Evolutionary conservation across 2,888 invertebrate species (phyloP).

Genomic region (Didymodactylos carnosus): DNA sequence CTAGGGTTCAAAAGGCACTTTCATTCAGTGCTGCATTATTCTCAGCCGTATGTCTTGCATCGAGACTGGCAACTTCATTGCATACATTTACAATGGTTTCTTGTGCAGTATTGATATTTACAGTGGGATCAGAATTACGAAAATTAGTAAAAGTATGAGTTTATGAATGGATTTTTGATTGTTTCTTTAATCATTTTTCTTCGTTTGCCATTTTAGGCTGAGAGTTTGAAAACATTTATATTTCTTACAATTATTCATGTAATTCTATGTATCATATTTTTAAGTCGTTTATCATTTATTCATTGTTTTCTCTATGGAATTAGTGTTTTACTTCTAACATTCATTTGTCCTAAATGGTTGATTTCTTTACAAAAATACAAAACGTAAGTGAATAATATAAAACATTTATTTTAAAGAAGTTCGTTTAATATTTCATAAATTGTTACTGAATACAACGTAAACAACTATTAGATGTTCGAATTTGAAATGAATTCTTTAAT

Average conservation of each 20-base stretch:
- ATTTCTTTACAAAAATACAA: not conserved
- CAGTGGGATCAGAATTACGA: constrained; percentile 61
- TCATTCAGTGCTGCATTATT: constrained; percentile 85
- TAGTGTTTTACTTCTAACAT: not conserved
- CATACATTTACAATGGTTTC: constrained; percentile 57
- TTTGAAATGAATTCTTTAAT: too few species aligned
- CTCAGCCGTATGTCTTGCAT: constrained; percentile 78
- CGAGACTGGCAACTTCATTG: constrained; percentile 52
- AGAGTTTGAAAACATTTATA: not conserved
- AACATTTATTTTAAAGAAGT: not conserved
- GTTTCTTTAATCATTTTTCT: too few species aligned
- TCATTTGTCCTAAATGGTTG: not conserved
- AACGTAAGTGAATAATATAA: not conserved
- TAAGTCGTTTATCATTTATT: not conserved
- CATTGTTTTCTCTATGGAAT: not conserved
- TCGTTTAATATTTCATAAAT: too few species aligned
- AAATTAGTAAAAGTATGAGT: constrained; percentile 42
- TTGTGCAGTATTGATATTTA: constrained; percentile 66
- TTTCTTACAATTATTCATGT: not conserved
- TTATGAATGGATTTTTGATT: too few species aligned
- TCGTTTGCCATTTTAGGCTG: not conserved
- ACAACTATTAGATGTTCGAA: too few species aligned
- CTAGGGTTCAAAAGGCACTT: constrained; percentile 64
- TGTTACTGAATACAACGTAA: too few species aligned
- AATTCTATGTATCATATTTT: not conserved